These are phyloP conservation scores for Drosophila leonis DNA, from an alignment of 2,888 invertebrate genomes.

Conservation along the genomic window DNA sequence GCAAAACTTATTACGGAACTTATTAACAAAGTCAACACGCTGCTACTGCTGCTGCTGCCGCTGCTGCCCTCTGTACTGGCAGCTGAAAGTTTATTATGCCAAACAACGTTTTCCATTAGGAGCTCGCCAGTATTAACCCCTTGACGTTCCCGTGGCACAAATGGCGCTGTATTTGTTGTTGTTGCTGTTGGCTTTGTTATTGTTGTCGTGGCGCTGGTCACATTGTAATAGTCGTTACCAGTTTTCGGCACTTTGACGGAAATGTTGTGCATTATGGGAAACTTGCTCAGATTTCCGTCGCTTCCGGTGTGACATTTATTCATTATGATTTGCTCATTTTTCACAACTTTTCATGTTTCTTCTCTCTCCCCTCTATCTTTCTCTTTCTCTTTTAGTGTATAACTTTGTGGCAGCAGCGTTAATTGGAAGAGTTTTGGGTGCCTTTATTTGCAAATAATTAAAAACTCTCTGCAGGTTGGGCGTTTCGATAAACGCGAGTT, in stretches of 20 bases:
- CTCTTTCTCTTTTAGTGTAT: not conserved
- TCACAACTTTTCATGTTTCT: conserved; percentile 22
- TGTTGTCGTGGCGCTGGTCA: conserved; percentile 28
- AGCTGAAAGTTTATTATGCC: conserved; percentile 73
- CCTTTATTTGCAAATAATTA: conserved; percentile 79
- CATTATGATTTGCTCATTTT: conserved; percentile 79
- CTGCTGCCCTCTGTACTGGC: conserved; percentile 41
- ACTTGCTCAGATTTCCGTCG: conserved; percentile 68
- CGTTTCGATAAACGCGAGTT: conserved; percentile 44
- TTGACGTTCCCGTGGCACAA: conserved; percentile 11
- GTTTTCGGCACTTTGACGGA: conserved; percentile 63
- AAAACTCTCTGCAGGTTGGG: conserved; percentile 48
- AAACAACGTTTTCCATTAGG: conserved; percentile 70
- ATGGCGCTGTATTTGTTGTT: conserved; percentile 10
- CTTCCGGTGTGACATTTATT: conserved; percentile 81
- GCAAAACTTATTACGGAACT: conserved; percentile 77
- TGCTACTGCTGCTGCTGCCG: conserved; percentile 20
- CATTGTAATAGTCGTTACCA: conserved; percentile 44
- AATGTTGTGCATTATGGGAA: conserved; percentile 67
- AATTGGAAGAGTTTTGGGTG: conserved; percentile 62
- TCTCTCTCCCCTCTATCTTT: not conserved
- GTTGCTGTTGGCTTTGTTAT: conserved; percentile 12
- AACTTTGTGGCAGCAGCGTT: conserved; percentile 36
- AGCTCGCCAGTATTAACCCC: conserved; percentile 12
- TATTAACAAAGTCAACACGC: conserved; percentile 81